Evolutionary conservation across 2,797 vertebrate genomes (phyloP).

Genomic region (Chelmon rostratus): DNA sequence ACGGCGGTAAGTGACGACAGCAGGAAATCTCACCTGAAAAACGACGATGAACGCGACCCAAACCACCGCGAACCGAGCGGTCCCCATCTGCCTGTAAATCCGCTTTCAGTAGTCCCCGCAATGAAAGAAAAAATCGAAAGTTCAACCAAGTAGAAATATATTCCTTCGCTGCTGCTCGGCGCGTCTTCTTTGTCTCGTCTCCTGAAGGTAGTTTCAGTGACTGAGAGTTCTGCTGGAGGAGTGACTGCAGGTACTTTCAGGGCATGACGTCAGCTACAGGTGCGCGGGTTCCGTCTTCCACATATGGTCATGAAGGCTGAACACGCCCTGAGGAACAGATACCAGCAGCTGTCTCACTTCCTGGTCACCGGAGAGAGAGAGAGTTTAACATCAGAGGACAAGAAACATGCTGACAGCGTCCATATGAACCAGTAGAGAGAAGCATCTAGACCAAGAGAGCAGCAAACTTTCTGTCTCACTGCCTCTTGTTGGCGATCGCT

Average conservation of each 20-base stretch:
- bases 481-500: conserved; percentile 31
- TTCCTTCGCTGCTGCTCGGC: background rate
- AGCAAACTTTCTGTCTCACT: conserved; percentile 38
- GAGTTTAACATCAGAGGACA: background rate
- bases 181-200: background rate
- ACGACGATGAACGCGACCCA: conserved; percentile 57
- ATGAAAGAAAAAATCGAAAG: background rate
- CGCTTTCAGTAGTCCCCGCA: background rate
- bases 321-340: conserved; percentile 43
- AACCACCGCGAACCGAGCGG: conserved; percentile 54
- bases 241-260: conserved; percentile 72
- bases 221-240: conserved; percentile 17
- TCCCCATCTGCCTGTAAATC: conserved; percentile 66
- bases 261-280: conserved; percentile 78
- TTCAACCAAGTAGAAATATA: background rate
- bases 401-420: background rate
- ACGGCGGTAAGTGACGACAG: background rate
- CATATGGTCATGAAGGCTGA: conserved; percentile 53
- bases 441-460: background rate
- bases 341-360: conserved; percentile 31
- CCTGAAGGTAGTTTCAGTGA: background rate
- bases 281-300: conserved; percentile 66
- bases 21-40: conserved; percentile 74
- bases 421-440: background rate
- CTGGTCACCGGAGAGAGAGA: background rate